These are phyloP conservation scores for Ceyx melanurus DNA, from an alignment of 2,113 vertebrate species.

Conservation along the genomic window DNA sequence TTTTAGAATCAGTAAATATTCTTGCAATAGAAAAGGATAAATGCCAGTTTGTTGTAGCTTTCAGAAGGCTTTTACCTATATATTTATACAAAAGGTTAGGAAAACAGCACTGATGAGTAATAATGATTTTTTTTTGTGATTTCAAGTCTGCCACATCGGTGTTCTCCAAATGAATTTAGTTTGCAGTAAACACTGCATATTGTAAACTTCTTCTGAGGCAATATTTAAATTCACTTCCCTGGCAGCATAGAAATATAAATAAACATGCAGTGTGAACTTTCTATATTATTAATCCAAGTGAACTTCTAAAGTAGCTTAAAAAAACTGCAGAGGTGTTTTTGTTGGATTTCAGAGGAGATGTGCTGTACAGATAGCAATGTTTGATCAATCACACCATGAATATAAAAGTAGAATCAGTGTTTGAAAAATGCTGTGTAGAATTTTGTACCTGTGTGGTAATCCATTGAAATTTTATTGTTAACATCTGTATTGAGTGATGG, in stretches of 20 bases:
- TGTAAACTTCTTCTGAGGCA: conserved; percentile 38
- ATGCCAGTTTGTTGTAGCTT: neutral
- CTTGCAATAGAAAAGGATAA: neutral
- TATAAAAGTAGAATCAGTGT: neutral
- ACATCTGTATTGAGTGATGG: neutral
- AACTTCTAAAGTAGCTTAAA: conserved; percentile 18
- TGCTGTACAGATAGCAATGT: neutral
- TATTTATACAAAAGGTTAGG: neutral
- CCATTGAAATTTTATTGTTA: neutral
- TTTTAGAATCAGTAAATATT: neutral
- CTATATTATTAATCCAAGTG: conserved; percentile 11
- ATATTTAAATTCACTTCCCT: conserved; percentile 43
- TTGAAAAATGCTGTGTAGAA: neutral
- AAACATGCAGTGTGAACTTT: neutral
- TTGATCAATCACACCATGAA: neutral
- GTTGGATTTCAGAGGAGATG: conserved; percentile 10
- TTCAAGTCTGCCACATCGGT: conserved; percentile 36
- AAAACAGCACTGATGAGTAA: conserved; percentile 11
- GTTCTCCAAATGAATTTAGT: conserved; percentile 15
- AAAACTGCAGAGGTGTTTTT: neutral
- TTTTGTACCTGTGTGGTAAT: neutral
- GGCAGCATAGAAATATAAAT: conserved; percentile 16
- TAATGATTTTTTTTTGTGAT: conserved; percentile 12
- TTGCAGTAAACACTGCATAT: neutral
- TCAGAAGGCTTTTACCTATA: neutral